Evolutionary conservation across 2,797 vertebrate species (phyloP).

Genomic region (Sardinella longiceps): DNA sequence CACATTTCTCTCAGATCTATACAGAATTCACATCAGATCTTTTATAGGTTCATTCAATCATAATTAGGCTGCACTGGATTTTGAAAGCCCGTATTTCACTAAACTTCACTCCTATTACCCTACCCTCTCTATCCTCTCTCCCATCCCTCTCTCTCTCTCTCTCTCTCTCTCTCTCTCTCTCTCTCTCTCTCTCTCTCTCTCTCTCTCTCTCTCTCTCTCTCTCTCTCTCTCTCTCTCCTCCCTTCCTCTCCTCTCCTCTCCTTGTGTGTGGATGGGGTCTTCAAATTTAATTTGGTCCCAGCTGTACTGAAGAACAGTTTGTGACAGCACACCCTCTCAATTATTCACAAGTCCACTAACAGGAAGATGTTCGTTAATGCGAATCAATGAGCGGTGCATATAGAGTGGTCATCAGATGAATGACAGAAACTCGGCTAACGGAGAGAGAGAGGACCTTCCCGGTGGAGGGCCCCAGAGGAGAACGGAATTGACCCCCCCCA

Average conservation of each 20-base stretch:
- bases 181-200: not conserved
- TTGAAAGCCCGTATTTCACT: conserved; percentile 41
- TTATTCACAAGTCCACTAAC: conserved; percentile 69
- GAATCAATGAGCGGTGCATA: conserved; percentile 70
- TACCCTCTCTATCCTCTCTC: not conserved
- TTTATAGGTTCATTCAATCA: conserved; percentile 53
- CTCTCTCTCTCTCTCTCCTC: not conserved
- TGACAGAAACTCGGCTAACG: conserved; percentile 46
- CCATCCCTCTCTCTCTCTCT: not conserved
- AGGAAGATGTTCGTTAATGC: conserved; percentile 68
- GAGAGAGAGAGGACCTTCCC: conserved; percentile 45
- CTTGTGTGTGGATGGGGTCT: conserved; percentile 59
- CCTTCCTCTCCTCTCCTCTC: conserved; percentile 3
- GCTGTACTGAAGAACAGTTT: conserved; percentile 51
- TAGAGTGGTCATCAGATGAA: conserved; percentile 66
- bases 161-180: not conserved
- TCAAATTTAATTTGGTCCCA: conserved; percentile 69
- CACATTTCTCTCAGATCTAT: conserved; percentile 27
- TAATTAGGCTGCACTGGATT: conserved; percentile 50
- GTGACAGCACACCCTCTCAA: conserved; percentile 66
- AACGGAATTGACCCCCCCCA: conserved; percentile 53
- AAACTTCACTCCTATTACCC: conserved; percentile 40
- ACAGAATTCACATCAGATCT: conserved; percentile 28
- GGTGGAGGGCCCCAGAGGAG: conserved; percentile 12
- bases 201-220: not conserved